Evolutionary conservation across 2,113 vertebrate species (phyloP), one percentile per base, ranked within the genome.

Genomic region (Spilogale gracilis): DNA sequence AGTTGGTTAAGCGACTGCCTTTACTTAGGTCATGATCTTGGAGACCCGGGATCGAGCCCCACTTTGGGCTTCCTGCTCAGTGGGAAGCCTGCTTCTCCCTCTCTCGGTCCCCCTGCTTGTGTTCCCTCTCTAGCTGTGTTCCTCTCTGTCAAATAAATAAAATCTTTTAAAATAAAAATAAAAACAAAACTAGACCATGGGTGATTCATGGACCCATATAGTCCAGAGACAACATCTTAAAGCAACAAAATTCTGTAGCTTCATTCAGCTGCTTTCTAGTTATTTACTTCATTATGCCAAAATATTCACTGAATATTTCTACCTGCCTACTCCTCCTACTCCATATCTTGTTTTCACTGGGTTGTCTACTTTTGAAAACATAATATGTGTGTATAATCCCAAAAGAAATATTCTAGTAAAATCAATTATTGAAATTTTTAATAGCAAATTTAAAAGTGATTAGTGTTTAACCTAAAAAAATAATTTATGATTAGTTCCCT

Each of bases 331-430:
- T 50, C 27, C n/a, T 88, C 17, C 23, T 50, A 38, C 25, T 80
- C n/a, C 4, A 58, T 38, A 16, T 7, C 18, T 11, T 25, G 14
- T 73, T 71, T 94, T 23, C 45, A 23, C 9, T 50, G 43, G 90
- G 9, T 6, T 67, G 3, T 52, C 81, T n/a, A 61, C 27, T 92
- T 95, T 87, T 43, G 27, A 89, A 94, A 74, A 83, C 1, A 73
- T 38, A 45, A 20, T 73, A 38, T 56, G 18, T 76, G 6, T 61
- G 32, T 76, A 71, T 56, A 69, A 67, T 95, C 32, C 48, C 92
- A 93, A 90, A 78, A 85, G 63, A 96, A 91, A 67, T 52, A 78
- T 9, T 81, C 81, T 54, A 60, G 14, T 58, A 58, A 85, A 95
- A 79, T 65, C 20, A 50, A 89, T 79, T 90, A 87, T 0, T 50